phyloP scores from a whole-genome alignment of 2,113 vertebrate genomes.

The Neogobius melanostomus region DNA sequence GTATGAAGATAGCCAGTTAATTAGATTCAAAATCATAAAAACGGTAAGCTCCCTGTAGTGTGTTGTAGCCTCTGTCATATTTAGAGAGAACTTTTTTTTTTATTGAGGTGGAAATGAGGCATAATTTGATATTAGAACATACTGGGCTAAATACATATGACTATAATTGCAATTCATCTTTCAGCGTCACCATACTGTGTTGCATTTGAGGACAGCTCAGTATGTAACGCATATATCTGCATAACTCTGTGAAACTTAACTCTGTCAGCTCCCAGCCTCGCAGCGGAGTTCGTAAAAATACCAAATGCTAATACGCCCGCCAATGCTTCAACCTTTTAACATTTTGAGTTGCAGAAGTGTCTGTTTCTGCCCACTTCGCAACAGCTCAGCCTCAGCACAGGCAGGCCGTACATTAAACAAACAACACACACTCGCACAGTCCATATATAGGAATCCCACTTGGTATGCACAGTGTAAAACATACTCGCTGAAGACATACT shows the following conservation, averaged over 20 bases:
- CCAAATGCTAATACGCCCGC: neutral
- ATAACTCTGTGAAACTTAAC: neutral
- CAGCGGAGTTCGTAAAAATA: neutral
- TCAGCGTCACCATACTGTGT: neutral
- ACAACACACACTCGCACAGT: slow-evolving; percentile 14
- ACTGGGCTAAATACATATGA: too few species aligned
- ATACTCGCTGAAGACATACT: slow-evolving; percentile 4
- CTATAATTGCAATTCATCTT: neutral
- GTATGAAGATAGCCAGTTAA: too few species aligned
- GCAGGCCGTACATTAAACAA: slow-evolving; percentile 13
- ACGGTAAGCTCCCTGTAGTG: too few species aligned
- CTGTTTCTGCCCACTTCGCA: slow-evolving; percentile 2
- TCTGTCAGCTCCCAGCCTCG: neutral
- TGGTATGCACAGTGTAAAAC: slow-evolving; percentile 14
- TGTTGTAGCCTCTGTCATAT: too few species aligned
- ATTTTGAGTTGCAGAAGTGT: slow-evolving; percentile 8
- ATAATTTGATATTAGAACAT: too few species aligned
- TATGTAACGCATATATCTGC: neutral
- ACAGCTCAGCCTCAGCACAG: slow-evolving; percentile 18
- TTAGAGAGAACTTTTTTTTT: too few species aligned
- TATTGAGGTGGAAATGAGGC: too few species aligned
- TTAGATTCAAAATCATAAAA: too few species aligned
- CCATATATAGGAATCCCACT: slow-evolving; percentile 10
- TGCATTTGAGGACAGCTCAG: neutral
- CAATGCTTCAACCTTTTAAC: slow-evolving; percentile 11